A percentile compares a stretch with the other conserved stretches of the same genome.
These are phyloP conservation scores for Julus scandinavius DNA, from an alignment of 2,888 invertebrate species.

Conservation along the genomic window DNA sequence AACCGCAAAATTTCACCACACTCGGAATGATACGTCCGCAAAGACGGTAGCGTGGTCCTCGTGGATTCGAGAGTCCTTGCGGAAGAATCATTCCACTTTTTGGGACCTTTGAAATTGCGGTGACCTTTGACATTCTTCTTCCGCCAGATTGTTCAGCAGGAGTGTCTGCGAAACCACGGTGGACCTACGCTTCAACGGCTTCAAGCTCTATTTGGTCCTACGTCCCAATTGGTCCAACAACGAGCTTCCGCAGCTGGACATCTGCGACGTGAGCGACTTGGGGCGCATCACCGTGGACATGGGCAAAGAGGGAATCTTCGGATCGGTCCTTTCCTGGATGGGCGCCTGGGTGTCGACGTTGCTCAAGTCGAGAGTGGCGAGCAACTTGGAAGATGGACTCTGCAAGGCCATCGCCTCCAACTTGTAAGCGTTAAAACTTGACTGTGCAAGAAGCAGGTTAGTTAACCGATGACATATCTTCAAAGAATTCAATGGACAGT, in stretches of 20 bases:
- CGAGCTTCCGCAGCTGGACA: slow-evolving; percentile 42
- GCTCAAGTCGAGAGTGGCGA: not conserved
- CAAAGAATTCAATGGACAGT: no score
- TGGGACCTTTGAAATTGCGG: no score
- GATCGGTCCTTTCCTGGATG: not conserved
- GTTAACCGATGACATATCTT: no score
- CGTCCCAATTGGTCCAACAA: not conserved
- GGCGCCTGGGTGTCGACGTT: not conserved
- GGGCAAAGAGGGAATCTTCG: not conserved
- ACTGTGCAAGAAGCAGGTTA: no score
- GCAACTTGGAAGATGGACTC: slow-evolving; percentile 43
- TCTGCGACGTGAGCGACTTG: slow-evolving; percentile 36
- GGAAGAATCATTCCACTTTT: no score
- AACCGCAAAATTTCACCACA: not conserved
- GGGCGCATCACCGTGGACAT: not conserved
- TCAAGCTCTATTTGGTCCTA: not conserved
- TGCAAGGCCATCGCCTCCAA: slow-evolving; percentile 13
- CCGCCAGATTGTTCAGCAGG: not conserved
- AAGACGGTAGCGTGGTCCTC: no score
- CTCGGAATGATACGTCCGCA: no score
- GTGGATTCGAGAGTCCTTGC: no score
- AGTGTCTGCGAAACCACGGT: not conserved
- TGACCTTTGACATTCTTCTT: not conserved
- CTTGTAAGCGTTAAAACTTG: not conserved
- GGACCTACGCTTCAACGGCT: not conserved